A percentile compares a stretch with the other conserved stretches of the same genome.
phyloP scores from a whole-genome alignment of 2,888 invertebrate species.

The Tridacna gigas region DNA sequence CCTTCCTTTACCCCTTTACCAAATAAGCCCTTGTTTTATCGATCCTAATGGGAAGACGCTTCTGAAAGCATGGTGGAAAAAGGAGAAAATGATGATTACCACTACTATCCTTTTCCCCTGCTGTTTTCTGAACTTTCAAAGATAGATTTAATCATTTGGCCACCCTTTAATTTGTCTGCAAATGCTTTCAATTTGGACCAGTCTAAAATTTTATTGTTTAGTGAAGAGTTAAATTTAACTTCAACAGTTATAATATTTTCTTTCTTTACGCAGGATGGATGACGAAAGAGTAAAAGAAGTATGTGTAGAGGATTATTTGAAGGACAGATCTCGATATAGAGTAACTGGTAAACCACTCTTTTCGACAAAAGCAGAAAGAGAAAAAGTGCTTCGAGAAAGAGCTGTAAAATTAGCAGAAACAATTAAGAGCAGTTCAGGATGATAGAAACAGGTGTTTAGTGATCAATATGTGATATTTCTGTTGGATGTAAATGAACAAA shows the following conservation, averaged over 20 bases:
- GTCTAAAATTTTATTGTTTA: not conserved
- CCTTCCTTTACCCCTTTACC: no score
- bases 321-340: conserved; percentile 92
- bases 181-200: not conserved
- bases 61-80: no score
- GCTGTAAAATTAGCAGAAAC: not conserved
- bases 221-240: no score
- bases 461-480: not conserved
- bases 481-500: no score
- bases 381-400: not conserved
- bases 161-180: no score
- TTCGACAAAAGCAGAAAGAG: conserved; percentile 43
- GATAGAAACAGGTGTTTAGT: not conserved
- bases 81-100: no score
- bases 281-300: conserved; percentile 90
- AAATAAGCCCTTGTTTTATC: no score
- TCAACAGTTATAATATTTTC: no score
- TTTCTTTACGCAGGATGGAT: conserved; percentile 86
- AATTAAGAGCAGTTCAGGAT: not conserved
- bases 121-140: no score
- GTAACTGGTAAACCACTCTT: conserved; percentile 89
- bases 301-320: conserved; percentile 92
- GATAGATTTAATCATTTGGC: no score
- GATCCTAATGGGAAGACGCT: no score
- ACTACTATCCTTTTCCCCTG: no score